Percentiles rank a stretch among this genome's conserved stretches.
Conservation (phyloP, 2,797 vertebrate genomes). For the Clarias fuscus region DNA sequence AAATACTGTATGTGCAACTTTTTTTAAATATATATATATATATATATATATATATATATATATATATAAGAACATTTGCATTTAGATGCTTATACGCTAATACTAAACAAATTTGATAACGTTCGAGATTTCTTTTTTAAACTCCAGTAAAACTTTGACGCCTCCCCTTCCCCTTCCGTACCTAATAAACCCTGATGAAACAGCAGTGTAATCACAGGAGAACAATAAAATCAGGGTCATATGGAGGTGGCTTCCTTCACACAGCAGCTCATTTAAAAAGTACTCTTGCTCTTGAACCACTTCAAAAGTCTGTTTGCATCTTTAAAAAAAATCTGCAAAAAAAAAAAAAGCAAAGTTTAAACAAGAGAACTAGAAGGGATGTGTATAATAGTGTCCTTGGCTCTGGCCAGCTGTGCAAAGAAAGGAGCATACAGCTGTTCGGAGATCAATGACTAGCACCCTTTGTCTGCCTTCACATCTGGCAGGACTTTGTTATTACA, state of each 20-base stretch:
- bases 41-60: too few species aligned
- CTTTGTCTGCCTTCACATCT: constrained; percentile 21
- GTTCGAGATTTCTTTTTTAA: not conserved
- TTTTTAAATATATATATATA: not conserved
- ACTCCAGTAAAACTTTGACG: not conserved
- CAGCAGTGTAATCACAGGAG: not conserved
- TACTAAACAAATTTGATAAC: not conserved
- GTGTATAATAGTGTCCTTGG: constrained; percentile 4
- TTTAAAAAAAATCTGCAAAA: not conserved
- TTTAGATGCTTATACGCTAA: not conserved
- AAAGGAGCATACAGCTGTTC: constrained; percentile 17
- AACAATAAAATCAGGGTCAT: not conserved
- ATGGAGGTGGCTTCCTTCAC: not conserved
- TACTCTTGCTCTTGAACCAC: not conserved
- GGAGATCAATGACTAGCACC: not conserved
- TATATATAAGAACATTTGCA: not conserved
- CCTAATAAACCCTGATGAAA: not conserved
- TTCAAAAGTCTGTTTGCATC: not conserved
- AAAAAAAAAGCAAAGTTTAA: not conserved
- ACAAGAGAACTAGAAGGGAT: not conserved
- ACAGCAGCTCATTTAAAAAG: not conserved
- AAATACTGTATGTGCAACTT: too few species aligned
- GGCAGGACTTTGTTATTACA: constrained; percentile 9
- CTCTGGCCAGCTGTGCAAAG: constrained; percentile 25
- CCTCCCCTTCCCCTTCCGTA: too few species aligned